A percentile compares a stretch with the other conserved stretches of the same genome.
phyloP scores from a whole-genome alignment of 2,797 vertebrate species.

The Crenuchus spilurus region DNA sequence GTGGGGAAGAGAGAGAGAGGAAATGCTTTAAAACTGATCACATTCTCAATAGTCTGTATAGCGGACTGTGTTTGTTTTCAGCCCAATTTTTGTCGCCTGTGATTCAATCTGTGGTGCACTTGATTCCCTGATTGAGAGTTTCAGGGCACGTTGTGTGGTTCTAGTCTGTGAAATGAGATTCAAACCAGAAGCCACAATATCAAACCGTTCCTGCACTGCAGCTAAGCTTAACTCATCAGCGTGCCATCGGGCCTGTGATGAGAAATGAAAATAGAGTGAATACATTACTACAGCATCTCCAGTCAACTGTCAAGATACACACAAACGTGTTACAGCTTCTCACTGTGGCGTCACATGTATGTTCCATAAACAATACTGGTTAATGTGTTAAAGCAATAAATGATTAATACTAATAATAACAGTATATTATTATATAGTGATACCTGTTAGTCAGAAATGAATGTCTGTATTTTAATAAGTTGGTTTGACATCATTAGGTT shows the following conservation, averaged over 20 bases:
- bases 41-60: slow-evolving; percentile 13
- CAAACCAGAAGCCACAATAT: not conserved
- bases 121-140: slow-evolving; percentile 30
- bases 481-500: too few relatives aligned
- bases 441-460: too few relatives aligned
- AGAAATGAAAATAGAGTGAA: slow-evolving; percentile 3
- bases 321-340: too few relatives aligned
- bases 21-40: slow-evolving; percentile 14
- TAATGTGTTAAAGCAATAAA: too few relatives aligned
- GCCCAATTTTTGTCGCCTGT: not conserved
- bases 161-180: slow-evolving; percentile 21
- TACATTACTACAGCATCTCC: not conserved
- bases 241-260: not conserved
- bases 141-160: slow-evolving; percentile 7
- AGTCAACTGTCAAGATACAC: not conserved
- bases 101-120: slow-evolving; percentile 22
- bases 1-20: slow-evolving; percentile 58
- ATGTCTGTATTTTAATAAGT: too few relatives aligned
- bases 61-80: slow-evolving; percentile 7
- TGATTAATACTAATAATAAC: too few relatives aligned
- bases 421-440: too few relatives aligned
- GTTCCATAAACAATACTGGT: too few relatives aligned
- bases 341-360: too few relatives aligned
- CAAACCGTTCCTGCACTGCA: not conserved
- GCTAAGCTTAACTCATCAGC: slow-evolving; percentile 16